Evolutionary conservation across 2,113 vertebrate genomes (phyloP), one percentile per base, ranked within the genome.

Genomic region (Alethe diademata): DNA sequence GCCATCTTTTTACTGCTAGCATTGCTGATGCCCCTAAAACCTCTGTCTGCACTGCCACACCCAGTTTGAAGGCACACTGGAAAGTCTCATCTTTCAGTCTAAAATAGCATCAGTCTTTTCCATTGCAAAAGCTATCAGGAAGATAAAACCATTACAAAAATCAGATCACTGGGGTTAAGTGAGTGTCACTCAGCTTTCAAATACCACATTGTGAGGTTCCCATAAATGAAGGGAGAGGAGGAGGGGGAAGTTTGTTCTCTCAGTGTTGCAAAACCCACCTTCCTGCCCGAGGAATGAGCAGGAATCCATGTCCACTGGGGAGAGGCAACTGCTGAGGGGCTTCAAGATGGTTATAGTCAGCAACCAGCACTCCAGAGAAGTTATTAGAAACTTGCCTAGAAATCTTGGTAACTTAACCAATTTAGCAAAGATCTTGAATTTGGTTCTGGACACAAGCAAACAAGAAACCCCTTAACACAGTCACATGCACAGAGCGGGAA

Each of bases 51-150:
- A 7, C 25, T 62, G 35, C 25, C 43, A 72, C 6, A 7, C 26
- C 54, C 50, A 36, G 25, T 40, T 74, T 36, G 38, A 57, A 65
- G 61, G 29, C 66, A 67, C 15, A 69, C 4, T n/a, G 26, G 33
- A 61, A 89, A 69, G 62, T 90, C n/a, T 94, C 42, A 42, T 67
- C 42, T 85, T 72, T 87, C 66, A 57, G 36, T 42, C 62, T 38
- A 61, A 95, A 93, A 57, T 16, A 87, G 6, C 36, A 54, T 50
- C 42, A 35, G 6, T 18, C 47, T 86, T 82, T 87, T 85, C 54
- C n/a, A 33, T 79, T 62, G 66, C 1, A 2, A 89, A 94, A 60
- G 35, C 0, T 0, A 65, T 76, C 33, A 57, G 47, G 26, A 72
- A 82, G 58, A 78, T 54, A 58, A 76, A 87, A 25, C 12, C 6